phyloP scores from a whole-genome alignment of 2,113 vertebrate genomes.

The Leucopsar rothschildi region DNA sequence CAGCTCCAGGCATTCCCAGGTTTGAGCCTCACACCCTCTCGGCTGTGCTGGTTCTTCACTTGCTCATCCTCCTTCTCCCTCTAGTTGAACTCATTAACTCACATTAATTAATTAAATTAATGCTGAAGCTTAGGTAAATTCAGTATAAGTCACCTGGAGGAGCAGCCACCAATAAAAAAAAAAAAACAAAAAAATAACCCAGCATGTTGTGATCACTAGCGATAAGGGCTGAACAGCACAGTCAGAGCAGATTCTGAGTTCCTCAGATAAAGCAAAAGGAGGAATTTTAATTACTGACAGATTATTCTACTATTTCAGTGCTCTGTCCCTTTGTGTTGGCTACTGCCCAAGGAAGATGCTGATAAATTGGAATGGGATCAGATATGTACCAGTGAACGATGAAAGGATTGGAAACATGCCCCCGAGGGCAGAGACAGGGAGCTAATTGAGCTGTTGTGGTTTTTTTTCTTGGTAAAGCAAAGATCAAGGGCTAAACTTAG shows the following conservation, averaged over 20 bases:
- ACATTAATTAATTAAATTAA: neutral
- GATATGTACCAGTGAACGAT: slow-evolving; percentile 6
- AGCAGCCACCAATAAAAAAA: neutral
- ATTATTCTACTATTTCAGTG: neutral
- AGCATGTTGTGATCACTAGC: neutral
- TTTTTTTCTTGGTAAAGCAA: neutral
- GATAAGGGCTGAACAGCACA: neutral
- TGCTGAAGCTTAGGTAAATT: neutral
- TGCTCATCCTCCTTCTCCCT: neutral
- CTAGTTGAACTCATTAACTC: neutral
- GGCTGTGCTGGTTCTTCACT: neutral
- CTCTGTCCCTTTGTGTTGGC: slow-evolving; percentile 11
- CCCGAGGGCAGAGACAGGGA: neutral
- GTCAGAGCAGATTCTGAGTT: neutral
- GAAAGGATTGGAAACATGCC: slow-evolving; percentile 44
- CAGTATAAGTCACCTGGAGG: neutral
- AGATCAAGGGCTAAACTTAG: slow-evolving; percentile 40
- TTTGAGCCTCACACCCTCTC: neutral
- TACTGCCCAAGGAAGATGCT: slow-evolving; percentile 23
- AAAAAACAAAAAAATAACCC: too few species aligned
- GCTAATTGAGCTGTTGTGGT: slow-evolving; percentile 52
- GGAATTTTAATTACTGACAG: slow-evolving; percentile 15
- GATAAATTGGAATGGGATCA: slow-evolving; percentile 53
- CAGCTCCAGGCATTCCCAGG: neutral
- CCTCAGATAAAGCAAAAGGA: neutral